Evolutionary conservation across 2,888 invertebrate genomes (phyloP), one percentile per base, ranked within the genome.

Genomic region (Serripes groenlandicus): DNA sequence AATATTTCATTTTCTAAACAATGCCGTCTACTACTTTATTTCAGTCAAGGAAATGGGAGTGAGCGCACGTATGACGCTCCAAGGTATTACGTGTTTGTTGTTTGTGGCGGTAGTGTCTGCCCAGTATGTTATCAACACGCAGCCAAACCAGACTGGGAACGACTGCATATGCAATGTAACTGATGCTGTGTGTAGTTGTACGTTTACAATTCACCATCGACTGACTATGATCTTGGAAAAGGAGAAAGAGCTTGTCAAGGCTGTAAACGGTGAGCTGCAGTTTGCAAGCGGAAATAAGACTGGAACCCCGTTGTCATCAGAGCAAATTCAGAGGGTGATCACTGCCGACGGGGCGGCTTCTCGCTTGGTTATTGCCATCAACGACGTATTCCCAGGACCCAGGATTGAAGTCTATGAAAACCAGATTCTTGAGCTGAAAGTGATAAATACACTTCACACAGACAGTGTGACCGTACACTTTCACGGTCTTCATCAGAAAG

Each of bases 311-410:
- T 23, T 66, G 11, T 35, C 34, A 1, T n/a, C 34, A 37, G 2
- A 3, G 15, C 49, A 75, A 30, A 52, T 58, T 0, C 23, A 26
- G 9, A 35, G 69, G 5, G 81, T 81, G 26, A 81, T 91, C 15
- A 85, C 87, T 4, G 80, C 90, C 4, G 90, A 92, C 75, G 91
- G 89, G 5, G 58, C 68, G 28, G 49, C 75, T 1, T 82, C 88
- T 0, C 71, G 88, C 30, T 66, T 90, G 4, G 86, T 91, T 15
- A 84, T 91, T 23, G 81, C 85, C 21, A 81, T 91, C 23, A 91
- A 92, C 52, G 89, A 84, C 7, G 75, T 78, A 30, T 86, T 90
- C 37, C 92, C 92, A 0, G 92, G 92, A n/a, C 92, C 92, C 9
- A 68, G 82, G 5, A 88, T 92, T 7, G 89, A 88, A 32, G 90